Base-by-base conservation (phyloP, 2,888 invertebrate species). In the Drosophila monieri region DNA sequence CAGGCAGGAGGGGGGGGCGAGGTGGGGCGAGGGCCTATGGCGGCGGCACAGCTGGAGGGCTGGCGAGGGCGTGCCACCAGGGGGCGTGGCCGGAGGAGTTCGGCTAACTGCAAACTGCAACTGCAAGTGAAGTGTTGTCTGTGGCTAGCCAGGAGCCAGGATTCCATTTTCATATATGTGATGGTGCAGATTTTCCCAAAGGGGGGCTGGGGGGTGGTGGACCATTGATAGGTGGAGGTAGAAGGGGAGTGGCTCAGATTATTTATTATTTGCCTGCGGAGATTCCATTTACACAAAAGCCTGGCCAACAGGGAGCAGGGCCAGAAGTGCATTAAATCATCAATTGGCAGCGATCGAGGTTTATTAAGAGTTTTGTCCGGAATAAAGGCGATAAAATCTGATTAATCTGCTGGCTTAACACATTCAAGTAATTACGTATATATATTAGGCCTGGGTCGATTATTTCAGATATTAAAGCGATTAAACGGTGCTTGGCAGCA, bases 81-180 rank as follows among this genome's bases (percentile, higher is more conserved):
- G 18, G 41, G 14, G 41, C 3, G 41, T 41, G 14, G 32, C 14
- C 15, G 37, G 32, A 25, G 62, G 53, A 41, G 32, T 41, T 18
- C 62, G 27, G 81, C 14, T 69, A 78, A 83, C 70, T 72, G 74
- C 69, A 78, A 73, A 61, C 73, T 79, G 83, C 87, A 83, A 81
- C 87, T 81, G 87, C 80, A 86, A 86, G 78, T 81, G 80, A 81
- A 81, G 85, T 80, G 71, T 87, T 81, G 80, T 69, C 87, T 81
- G 80, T 74, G 80, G 87, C 87, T 67, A 69, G 73, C 76, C 67
- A 69, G 51, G 65, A 64, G 72, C 71, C 66, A 53, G 46, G 53
- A 65, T 65, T 66, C 46, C 64, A 32, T 41, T 65, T 37, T 53
- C 64, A 52, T 39, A 53, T 65, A 66, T 47, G 66, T 47, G 64